Evolutionary conservation across 2,797 vertebrate genomes (phyloP), one percentile per base, ranked within the genome.

Genomic region (Ciconia nigra): DNA sequence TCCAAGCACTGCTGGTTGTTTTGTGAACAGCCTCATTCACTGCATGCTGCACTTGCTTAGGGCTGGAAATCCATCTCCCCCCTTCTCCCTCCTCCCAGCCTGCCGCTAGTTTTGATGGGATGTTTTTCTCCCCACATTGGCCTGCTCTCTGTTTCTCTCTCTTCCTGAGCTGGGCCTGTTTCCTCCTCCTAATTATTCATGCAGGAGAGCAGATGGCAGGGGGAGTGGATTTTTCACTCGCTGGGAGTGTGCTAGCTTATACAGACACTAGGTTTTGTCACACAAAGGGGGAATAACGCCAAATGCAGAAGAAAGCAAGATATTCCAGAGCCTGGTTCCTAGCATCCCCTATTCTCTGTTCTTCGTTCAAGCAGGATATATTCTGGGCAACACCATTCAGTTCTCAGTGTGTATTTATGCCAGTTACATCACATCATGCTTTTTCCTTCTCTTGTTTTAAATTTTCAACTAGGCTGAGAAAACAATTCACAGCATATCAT

Each of bases 191-290:
- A 86, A 83, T 94, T 93, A 86, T 87, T 95, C 93, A 89, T n/a
- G 11, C 51, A 77, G 83, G 61, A 92, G 66, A 96, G 70, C 96
- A 97, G 96, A 97, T 95, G 95, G 96, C 72, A 83, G 82, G 35
- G 79, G 91, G 93, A 93, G 63, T 88, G 89, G 73, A 85, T 96
- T 96, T 93, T 67, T 87, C 86, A 81, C 81, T 94, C 4, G 0
- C 65, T 49, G 69, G 70, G 59, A 78, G 70, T 11, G 31, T 91
- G 89, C 88, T 91, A 94, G 92, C 83, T 96, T 55, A 41, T 70
- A 87, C 71, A 90, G 91, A 86, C 71, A 70, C n/a, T 69, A 62
- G 65, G 59, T 77, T 93, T 73, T 95, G 72, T 61, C 81, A 88
- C 65, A 95, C 59, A 89, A 87, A 93, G 26, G 13, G 26, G 42